Base-by-base conservation (phyloP, 1,140 invertebrate genomes). In the Eubasilissa regina region DNA sequence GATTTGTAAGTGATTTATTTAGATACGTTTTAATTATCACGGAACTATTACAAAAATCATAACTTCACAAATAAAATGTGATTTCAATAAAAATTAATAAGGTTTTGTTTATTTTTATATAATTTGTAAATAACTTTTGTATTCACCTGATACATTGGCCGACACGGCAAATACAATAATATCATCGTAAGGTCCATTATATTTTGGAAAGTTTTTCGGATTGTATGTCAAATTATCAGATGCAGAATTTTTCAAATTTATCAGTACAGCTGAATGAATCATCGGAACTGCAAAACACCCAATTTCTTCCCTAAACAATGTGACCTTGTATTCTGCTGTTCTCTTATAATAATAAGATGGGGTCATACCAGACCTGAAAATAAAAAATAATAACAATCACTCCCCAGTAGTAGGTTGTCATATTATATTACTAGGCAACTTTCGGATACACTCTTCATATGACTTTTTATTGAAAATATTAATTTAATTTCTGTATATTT, bases 131-230 rank as follows among this genome's bases (percentile, higher is more conserved):
- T 21, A 11, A 19, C 17, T 64, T 4, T 64, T 64, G 60, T 64
- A 47, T 19, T 68, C 79, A 93, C 93, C 91, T 84, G 92, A 91
- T 82, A 88, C 89, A 85, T 93, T 94, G 11, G 98, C 97, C 77
- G 94, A 94, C 9, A 95, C 84, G 7, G 97, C 97, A 91, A 99
- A 99, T 11, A 94, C 92, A 84, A 99, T 98, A 51, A 99, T 97
- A 87, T 99, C 98, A 90, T 99, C 97, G 8, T 91, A 87, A 0
- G 97, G 97, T 48, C 96, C 95, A 68, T 92, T 88, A 77, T 94
- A 95, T 45, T 91, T 87, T 0, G 84, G 70, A 1, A 96, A 83
- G 72, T 92, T 92, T 19, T 90, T 86, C 0, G 92, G 90, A 70
- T 93, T 87, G 85, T 98, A 99, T 1, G 96, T 95, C 3, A 99